phyloP scores from a whole-genome alignment of 2,888 invertebrate genomes.

The Drosophila niveifrons region DNA sequence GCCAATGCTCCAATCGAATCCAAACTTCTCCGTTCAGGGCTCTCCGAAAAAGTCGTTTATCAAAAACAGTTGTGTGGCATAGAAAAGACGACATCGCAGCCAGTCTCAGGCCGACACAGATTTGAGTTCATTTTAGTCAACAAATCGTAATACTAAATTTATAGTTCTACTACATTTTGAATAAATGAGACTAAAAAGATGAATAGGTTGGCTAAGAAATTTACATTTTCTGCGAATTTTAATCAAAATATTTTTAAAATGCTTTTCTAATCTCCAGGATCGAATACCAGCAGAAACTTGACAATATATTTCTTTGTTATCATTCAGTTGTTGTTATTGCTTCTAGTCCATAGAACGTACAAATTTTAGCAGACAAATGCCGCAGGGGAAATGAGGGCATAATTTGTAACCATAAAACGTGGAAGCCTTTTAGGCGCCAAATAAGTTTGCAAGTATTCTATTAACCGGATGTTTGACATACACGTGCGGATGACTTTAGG shows the following conservation, averaged over 20 bases:
- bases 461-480: constrained; percentile 7
- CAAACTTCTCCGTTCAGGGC: constrained; percentile 14
- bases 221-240: not conserved
- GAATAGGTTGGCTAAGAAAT: not conserved
- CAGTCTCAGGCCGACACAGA: constrained; percentile 4
- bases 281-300: constrained; percentile 14
- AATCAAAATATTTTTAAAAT: constrained; percentile 4
- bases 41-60: not conserved
- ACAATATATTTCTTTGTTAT: constrained; percentile 12
- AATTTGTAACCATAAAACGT: constrained; percentile 35
- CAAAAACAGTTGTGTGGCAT: constrained; percentile 43
- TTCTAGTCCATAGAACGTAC: constrained; percentile 32
- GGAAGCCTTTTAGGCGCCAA: constrained; percentile 45
- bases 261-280: not conserved
- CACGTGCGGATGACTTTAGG: constrained; percentile 5
- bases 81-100: constrained; percentile 22
- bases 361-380: constrained; percentile 37
- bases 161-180: too few relatives aligned
- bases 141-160: too few relatives aligned
- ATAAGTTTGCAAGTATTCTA: constrained; percentile 16
- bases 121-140: too few relatives aligned
- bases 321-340: constrained; percentile 21
- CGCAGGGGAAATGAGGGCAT: constrained; percentile 5
- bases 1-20: constrained; percentile 6
- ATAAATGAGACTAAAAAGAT: not conserved